Evolutionary conservation across 1,140 invertebrate genomes (phyloP), one percentile per base, ranked within the genome.

Genomic region (Nasonia vitripennis): DNA sequence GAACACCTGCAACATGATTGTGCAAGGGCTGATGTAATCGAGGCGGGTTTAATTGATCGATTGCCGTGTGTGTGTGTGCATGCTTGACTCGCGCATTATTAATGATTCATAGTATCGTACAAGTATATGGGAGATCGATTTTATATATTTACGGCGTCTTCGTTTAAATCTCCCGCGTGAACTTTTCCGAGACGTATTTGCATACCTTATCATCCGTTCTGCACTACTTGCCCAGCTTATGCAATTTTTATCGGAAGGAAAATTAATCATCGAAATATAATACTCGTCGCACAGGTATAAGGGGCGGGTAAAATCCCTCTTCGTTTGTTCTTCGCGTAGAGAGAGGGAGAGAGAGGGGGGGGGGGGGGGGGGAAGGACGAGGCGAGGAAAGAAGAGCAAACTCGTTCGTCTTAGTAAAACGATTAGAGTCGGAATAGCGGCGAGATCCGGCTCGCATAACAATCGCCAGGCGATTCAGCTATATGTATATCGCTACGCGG

Each of bases 1-100:
- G 88, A 97, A 98, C 2, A 95, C 94, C 94, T 95, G 90, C 27
- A 93, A 93, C 86, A 88, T 81, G 84, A 88, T 87, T 41, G 73
- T 34, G 20, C 31, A 81, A 41, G 27, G 9, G 17, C 12, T 17
- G 55, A 62, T 62, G 3, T n/a, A n/a, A 62, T 62, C 3, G 4
- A 62, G 14, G 14, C 0, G 17, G 55, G 51, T 17, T 20, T 55
- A 17, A 55, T 55, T 62, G 6, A 62, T 62, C 55, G 55, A 62
- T 62, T 51, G 48, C 20, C 55, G 55, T 62, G 17, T 62, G 0
- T 17, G 55, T 62, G 17, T 62, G 17, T 17, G 41, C 48, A 1
- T 51, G 12, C 45, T 10, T 17, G 10, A 17, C 48, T 12, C 12
- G 48, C 12, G 48, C 14, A 14, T 51, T 51, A 14, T 51, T 14